Evolutionary conservation across 2,113 vertebrate genomes (phyloP).

Genomic region (Gorsachius goisagi): DNA sequence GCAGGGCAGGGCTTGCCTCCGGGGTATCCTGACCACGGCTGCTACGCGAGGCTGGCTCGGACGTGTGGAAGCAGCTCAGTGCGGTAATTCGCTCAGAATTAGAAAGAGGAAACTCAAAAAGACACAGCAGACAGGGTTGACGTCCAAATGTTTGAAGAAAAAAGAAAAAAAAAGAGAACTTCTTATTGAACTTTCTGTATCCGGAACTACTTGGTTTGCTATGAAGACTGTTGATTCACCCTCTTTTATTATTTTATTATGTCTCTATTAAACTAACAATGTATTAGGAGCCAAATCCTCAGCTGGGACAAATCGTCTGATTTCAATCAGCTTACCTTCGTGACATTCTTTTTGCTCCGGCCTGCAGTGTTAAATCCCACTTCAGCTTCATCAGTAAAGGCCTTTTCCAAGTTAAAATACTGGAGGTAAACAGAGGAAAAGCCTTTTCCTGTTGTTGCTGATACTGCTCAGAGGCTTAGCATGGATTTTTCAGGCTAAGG

Average conservation of each 20-base stretch:
- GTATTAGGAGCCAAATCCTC: conserved; percentile 13
- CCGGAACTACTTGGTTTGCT: conserved; percentile 1
- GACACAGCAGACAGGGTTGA: neutral
- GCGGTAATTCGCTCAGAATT: neutral
- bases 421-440: conserved; percentile 35
- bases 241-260: conserved; percentile 45
- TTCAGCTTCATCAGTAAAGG: neutral
- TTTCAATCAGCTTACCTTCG: conserved; percentile 33
- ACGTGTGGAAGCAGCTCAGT: neutral
- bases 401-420: neutral
- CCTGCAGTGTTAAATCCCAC: neutral
- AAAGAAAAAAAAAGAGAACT: neutral
- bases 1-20: neutral
- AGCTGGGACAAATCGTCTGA: neutral
- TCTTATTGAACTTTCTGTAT: neutral
- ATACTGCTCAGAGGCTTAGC: conserved; percentile 15
- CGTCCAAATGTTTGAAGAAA: neutral
- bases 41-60: neutral
- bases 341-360: neutral
- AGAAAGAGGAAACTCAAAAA: conserved; percentile 6
- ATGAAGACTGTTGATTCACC: conserved; percentile 14
- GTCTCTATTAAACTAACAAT: conserved; percentile 32
- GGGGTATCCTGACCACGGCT: neutral
- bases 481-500: conserved; percentile 26
- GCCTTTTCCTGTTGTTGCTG: conserved; percentile 25